phyloP scores from a whole-genome alignment of 2,888 invertebrate genomes.

The Epirrita christyi region DNA sequence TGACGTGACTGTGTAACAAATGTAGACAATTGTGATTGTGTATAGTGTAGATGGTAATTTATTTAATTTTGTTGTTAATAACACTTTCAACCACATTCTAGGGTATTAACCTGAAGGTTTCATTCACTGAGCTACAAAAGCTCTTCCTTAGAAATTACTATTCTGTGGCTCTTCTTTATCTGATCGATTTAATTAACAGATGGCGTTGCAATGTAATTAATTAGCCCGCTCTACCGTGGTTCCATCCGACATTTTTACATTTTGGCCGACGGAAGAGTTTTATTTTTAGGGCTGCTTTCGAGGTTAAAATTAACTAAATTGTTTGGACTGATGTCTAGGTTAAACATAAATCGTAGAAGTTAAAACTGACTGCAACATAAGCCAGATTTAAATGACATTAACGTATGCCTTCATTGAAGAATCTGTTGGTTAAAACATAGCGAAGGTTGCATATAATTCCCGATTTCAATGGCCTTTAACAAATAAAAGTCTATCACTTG shows the following conservation, averaged over 20 bases:
- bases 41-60: no score
- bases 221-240: conserved; percentile 43
- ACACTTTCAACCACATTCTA: conserved; percentile 44
- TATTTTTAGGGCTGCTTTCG: conserved; percentile 35
- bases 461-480: neutral
- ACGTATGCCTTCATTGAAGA: conserved; percentile 8
- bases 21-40: no score
- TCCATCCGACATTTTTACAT: conserved; percentile 39
- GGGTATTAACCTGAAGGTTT: conserved; percentile 47
- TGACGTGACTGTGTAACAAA: neutral
- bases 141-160: conserved; percentile 34
- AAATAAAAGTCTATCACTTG: no score
- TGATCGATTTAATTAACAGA: conserved; percentile 58
- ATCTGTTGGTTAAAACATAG: conserved; percentile 9
- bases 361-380: conserved; percentile 18
- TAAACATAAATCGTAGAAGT: conserved; percentile 32
- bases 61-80: no score
- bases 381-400: conserved; percentile 18
- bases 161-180: conserved; percentile 52
- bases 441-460: conserved; percentile 4
- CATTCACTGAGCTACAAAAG: conserved; percentile 55
- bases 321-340: conserved; percentile 31
- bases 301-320: conserved; percentile 34
- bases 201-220: conserved; percentile 44
- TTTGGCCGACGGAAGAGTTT: conserved; percentile 32